Conservation (phyloP, 2,888 invertebrate species). For the Brassicogethes aeneus region DNA sequence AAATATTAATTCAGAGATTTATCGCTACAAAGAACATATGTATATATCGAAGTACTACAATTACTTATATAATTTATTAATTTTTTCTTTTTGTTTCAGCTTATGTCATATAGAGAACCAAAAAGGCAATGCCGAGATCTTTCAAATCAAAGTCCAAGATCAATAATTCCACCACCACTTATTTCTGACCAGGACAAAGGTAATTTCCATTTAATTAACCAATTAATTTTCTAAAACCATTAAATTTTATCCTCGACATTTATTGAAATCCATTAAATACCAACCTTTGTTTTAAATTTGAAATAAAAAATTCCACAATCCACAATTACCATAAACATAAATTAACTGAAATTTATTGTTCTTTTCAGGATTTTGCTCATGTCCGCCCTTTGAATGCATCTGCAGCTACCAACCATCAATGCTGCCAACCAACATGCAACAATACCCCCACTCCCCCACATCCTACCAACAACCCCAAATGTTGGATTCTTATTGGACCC, state of each 20-base stretch:
- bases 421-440: conserved; percentile 27
- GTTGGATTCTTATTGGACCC: conserved; percentile 37
- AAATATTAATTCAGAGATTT: too few species aligned
- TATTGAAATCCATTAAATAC: too few species aligned
- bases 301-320: too few species aligned
- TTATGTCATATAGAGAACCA: conserved; percentile 47
- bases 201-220: conserved; percentile 28
- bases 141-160: conserved; percentile 25
- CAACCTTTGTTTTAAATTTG: too few species aligned
- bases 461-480: conserved; percentile 29
- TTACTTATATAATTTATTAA: too few species aligned
- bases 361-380: conserved; percentile 56
- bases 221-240: not conserved
- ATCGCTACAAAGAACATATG: too few species aligned
- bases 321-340: too few species aligned
- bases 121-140: conserved; percentile 45
- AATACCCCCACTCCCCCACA: conserved; percentile 28
- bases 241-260: too few species aligned
- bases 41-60: too few species aligned
- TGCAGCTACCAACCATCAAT: conserved; percentile 44
- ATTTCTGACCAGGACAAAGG: conserved; percentile 63
- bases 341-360: too few species aligned
- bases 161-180: conserved; percentile 46
- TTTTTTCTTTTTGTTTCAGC: conserved; percentile 37
- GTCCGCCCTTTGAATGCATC: conserved; percentile 67